Evolutionary conservation across 2,888 invertebrate species (phyloP).

Genomic region (Caenorhabditis drosophilae): DNA sequence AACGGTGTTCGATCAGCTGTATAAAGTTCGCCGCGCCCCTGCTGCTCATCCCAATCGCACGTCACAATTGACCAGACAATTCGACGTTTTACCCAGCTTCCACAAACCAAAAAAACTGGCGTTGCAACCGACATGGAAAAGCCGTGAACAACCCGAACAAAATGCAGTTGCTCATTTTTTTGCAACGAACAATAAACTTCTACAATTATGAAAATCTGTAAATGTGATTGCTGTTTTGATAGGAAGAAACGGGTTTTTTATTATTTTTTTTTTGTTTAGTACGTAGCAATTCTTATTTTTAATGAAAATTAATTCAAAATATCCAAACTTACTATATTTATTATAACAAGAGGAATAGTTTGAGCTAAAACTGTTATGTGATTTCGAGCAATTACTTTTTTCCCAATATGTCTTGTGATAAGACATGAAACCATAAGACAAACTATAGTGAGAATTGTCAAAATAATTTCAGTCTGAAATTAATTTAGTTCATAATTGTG

Average conservation of each 20-base stretch:
- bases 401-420: constrained; percentile 16
- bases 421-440: constrained; percentile 3
- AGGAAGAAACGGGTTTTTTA: no score
- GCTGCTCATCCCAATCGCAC: constrained; percentile 8
- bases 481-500: constrained; percentile 6
- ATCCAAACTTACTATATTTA: constrained; percentile 6
- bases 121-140: constrained; percentile 8
- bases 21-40: constrained; percentile 10
- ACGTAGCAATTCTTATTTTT: no score
- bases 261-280: no score
- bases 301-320: constrained; percentile 5
- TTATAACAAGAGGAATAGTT: constrained; percentile 13
- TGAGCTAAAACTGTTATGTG: constrained; percentile 20
- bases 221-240: no score
- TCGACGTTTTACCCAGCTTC: constrained; percentile 16
- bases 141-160: constrained; percentile 7
- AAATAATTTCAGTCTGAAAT: constrained; percentile 15
- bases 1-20: constrained; percentile 3
- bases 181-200: no score
- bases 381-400: background rate
- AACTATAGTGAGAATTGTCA: background rate
- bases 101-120: constrained; percentile 20
- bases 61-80: constrained; percentile 3
- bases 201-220: no score
- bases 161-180: no score